Percentiles rank a stretch among this genome's conserved stretches.
Evolutionary conservation across 2,113 vertebrate genomes (phyloP).

Genomic region (Gambusia affinis): DNA sequence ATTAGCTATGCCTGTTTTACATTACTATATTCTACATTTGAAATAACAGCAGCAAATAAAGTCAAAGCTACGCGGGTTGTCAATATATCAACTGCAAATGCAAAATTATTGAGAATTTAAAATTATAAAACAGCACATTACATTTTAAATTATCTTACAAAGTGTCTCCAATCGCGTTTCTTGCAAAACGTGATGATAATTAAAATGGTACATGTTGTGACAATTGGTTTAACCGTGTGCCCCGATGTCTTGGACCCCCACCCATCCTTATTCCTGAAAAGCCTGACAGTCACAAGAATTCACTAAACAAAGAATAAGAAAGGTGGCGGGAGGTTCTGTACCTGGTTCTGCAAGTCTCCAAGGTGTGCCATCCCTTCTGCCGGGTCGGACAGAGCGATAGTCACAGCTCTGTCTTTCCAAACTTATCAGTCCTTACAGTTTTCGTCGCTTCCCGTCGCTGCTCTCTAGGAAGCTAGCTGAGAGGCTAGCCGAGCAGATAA

Average conservation of each 20-base stretch:
- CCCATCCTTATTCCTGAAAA: constrained; percentile 40
- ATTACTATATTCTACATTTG: neutral
- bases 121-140: too few relatives aligned
- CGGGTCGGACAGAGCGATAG: constrained; percentile 47
- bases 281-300: constrained; percentile 38
- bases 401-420: constrained; percentile 45
- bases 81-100: too few relatives aligned
- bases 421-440: constrained; percentile 33
- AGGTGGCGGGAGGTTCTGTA: constrained; percentile 59
- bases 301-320: constrained; percentile 36
- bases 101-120: too few relatives aligned
- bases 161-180: too few relatives aligned
- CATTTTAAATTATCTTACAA: too few relatives aligned
- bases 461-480: constrained; percentile 67
- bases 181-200: too few relatives aligned
- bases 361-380: constrained; percentile 79
- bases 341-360: constrained; percentile 82
- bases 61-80: too few relatives aligned
- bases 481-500: constrained; percentile 70
- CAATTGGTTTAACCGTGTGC: neutral
- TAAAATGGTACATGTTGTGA: neutral
- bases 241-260: constrained; percentile 38
- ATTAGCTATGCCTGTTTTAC: neutral
- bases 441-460: constrained; percentile 37
- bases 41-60: too few relatives aligned